Evolutionary conservation across 2,113 vertebrate genomes (phyloP), one percentile per base, ranked within the genome.

Genomic region (Coptodon bakossiorum): DNA sequence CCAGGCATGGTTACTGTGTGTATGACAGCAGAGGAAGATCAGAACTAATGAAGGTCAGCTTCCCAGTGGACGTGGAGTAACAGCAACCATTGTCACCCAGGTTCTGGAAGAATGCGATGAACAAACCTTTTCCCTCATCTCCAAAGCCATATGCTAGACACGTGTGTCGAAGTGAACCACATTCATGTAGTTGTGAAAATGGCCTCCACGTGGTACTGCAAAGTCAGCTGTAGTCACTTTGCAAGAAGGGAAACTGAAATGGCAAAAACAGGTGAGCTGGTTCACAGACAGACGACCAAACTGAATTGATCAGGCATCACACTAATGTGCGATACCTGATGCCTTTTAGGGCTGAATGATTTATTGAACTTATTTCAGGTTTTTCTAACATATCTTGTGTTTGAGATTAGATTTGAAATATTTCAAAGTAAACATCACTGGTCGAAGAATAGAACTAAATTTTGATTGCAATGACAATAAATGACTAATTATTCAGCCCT

Each of bases 201-300:
- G 50, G 50, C 50, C 50, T 9, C 50, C 50, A n/a, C 3, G 0
- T 10, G 19, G 9, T 52, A 2, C 19, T 52, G 8, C 17, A 52
- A 52, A 52, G 50, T 52, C 50, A 52, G 50, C 0, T 52, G 5
- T 1, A 0, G 50, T 10, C 9, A 52, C 50, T 6, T 0, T 52
- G 0, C 0, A 52, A 10, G 50, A 52, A n/a, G 19, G 3, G 50
- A 52, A 52, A n/a, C 19, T n/a, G 0, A 52, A 52, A 52, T 52
- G 50, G 50, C 19, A 52, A 52, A 52, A n/a, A 52, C 50, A 5
- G 50, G 50, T 9, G 17, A 52, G 50, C 0, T 52, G 50, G 50
- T n/a, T 52, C 8, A 0, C 50, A 52, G 50, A 52, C 17, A 9
- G 50, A 52, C 8, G 2, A 52, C 50, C 50, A 52, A 52, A 0